Evolutionary conservation across 2,113 vertebrate genomes (phyloP).

Genomic region (Peromyscus maniculatus): DNA sequence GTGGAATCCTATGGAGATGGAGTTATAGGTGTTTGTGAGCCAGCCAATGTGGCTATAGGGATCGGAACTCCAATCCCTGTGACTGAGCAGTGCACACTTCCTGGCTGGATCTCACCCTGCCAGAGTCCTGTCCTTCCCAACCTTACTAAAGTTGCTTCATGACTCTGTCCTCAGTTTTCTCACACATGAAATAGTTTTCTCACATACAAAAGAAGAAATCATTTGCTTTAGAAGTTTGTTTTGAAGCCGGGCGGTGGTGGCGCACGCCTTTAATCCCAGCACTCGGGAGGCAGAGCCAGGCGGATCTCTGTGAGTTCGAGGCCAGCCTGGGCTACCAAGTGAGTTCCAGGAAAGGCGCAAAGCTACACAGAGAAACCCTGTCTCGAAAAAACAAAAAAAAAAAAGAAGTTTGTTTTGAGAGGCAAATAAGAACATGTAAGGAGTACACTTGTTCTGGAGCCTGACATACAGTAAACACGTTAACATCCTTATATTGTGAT

Average conservation of each 20-base stretch:
- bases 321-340: too few relatives aligned
- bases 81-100: neutral
- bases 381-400: too few relatives aligned
- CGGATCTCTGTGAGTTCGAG: too few relatives aligned
- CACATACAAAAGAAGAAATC: neutral
- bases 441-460: neutral
- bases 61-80: too few relatives aligned
- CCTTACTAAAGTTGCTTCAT: neutral
- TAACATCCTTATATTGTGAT: neutral
- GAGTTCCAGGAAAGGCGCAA: too few relatives aligned
- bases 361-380: too few relatives aligned
- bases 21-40: neutral
- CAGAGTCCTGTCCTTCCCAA: neutral
- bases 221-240: neutral
- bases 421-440: neutral
- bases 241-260: too few relatives aligned
- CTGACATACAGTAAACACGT: neutral
- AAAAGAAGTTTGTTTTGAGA: neutral
- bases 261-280: too few relatives aligned
- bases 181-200: neutral
- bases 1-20: neutral
- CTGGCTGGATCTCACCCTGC: neutral
- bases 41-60: too few relatives aligned
- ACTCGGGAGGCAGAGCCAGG: too few relatives aligned
- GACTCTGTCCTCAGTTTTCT: neutral